phyloP scores from a whole-genome alignment of 2,797 vertebrate genomes.

The Fistularia tabacaria region DNA sequence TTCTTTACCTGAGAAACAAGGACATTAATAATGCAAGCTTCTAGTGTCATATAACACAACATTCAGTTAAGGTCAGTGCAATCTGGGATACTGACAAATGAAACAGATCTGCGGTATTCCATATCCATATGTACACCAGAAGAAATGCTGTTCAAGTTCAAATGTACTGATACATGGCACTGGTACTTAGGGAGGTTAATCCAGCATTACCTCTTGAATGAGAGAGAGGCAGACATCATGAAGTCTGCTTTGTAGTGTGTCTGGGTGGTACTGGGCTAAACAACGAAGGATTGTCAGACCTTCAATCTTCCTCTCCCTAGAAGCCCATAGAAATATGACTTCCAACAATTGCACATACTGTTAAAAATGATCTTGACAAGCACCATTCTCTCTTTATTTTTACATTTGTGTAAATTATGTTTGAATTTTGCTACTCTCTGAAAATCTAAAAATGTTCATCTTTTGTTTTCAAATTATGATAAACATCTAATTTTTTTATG shows the following conservation, averaged over 20 bases:
- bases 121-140: not conserved
- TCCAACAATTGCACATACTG: not conserved
- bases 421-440: not conserved
- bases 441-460: not conserved
- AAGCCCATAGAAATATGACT: constrained; percentile 1
- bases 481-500: not conserved
- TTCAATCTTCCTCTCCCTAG: constrained; percentile 95
- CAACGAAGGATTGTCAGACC: constrained; percentile 83
- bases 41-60: not conserved
- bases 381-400: not conserved
- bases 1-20: constrained; percentile 86
- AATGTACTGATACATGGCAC: not conserved
- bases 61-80: not conserved
- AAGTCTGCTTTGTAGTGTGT: constrained; percentile 77
- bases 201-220: constrained; percentile 83
- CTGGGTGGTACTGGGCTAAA: constrained; percentile 83
- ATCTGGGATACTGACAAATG: no score
- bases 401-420: not conserved
- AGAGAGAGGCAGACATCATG: constrained; percentile 87
- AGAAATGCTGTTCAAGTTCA: not conserved
- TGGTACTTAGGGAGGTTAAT: not conserved
- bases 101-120: not conserved
- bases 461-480: not conserved
- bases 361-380: not conserved
- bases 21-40: not conserved